Evolutionary conservation across 1,140 invertebrate genomes (phyloP).

Genomic region (Phymorhynchus buccinoides): DNA sequence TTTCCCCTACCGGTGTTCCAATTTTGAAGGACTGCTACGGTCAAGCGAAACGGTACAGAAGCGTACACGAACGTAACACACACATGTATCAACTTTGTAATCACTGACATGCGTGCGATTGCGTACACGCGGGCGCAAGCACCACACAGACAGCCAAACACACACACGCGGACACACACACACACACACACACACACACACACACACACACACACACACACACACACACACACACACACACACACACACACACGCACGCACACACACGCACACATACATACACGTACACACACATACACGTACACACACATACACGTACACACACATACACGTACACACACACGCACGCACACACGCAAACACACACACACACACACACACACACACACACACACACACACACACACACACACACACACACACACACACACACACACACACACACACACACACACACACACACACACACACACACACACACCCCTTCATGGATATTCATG

Average conservation of each 20-base stretch:
- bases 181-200: slow-evolving; percentile 23
- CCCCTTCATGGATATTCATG: too few species aligned
- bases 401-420: slow-evolving; percentile 51
- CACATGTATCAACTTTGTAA: too few species aligned
- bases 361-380: slow-evolving; percentile 49
- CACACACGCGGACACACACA: background rate
- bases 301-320: background rate
- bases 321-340: background rate
- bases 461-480: too few species aligned
- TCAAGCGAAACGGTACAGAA: too few species aligned
- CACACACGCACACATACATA: background rate
- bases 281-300: slow-evolving; percentile 15
- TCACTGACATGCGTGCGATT: too few species aligned
- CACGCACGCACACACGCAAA: background rate
- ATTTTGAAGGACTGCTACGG: too few species aligned
- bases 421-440: too few species aligned
- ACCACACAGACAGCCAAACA: background rate
- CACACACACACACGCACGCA: background rate
- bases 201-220: slow-evolving; percentile 22
- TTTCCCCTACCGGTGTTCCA: too few species aligned
- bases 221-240: background rate
- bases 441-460: too few species aligned
- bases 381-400: slow-evolving; percentile 47
- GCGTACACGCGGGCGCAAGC: background rate
- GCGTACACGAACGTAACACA: too few species aligned